These are phyloP conservation scores for Brachionus asplanchnoidis DNA, from an alignment of 1,140 invertebrate species.

Conservation along the genomic window DNA sequence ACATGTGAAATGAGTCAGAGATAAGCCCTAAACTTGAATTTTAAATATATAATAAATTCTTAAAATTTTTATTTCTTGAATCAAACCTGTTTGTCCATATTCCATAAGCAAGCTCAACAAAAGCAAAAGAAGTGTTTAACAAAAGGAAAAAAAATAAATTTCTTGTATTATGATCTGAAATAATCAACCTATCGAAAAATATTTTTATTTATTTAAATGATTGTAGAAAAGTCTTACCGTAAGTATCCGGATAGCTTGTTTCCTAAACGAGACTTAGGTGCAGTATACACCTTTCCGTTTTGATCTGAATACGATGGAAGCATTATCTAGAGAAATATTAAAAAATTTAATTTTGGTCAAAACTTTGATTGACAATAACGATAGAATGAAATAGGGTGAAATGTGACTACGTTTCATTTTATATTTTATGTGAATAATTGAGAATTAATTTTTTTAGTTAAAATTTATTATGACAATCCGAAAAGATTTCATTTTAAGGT, in stretches of 20 bases:
- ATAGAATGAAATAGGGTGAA: background rate
- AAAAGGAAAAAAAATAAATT: constrained; percentile 42
- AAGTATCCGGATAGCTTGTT: background rate
- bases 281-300: background rate
- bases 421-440: background rate
- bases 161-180: constrained; percentile 27
- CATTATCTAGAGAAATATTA: background rate
- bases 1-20: constrained; percentile 98
- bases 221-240: background rate
- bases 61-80: background rate
- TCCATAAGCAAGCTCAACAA: constrained; percentile 92
- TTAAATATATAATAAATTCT: background rate
- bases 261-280: background rate
- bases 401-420: constrained; percentile 28
- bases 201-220: background rate
- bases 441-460: background rate
- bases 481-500: background rate
- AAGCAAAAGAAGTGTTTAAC: constrained; percentile 61
- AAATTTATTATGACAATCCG: constrained; percentile 12
- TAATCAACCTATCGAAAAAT: background rate
- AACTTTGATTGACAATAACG: background rate
- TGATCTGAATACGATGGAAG: constrained; percentile 20
- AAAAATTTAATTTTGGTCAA: background rate
- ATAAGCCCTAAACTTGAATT: constrained; percentile 71
- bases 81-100: constrained; percentile 78